These are phyloP conservation scores for Drosophila anomalipes DNA, from an alignment of 2,888 invertebrate genomes.

Conservation along the genomic window DNA sequence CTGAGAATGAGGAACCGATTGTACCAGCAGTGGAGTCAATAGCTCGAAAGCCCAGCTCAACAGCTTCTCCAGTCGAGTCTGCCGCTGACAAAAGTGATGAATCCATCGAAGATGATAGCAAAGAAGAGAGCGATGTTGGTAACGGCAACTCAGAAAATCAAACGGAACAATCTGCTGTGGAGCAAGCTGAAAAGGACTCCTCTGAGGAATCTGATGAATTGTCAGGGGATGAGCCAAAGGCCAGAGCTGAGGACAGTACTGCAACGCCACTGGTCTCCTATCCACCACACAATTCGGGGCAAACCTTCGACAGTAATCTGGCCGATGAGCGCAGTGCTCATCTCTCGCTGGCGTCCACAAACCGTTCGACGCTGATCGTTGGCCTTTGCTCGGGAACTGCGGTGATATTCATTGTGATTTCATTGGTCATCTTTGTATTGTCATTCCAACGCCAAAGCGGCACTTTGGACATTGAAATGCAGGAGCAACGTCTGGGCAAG, in stretches of 20 bases:
- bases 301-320: constrained; percentile 76
- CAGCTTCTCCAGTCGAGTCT: constrained; percentile 16
- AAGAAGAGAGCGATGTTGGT: constrained; percentile 16
- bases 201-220: constrained; percentile 54
- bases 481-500: constrained; percentile 83
- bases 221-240: constrained; percentile 48
- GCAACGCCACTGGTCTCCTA: constrained; percentile 72
- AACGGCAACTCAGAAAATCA: constrained; percentile 9
- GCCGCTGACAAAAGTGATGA: constrained; percentile 5
- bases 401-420: constrained; percentile 76
- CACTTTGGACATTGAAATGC: constrained; percentile 84
- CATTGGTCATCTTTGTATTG: constrained; percentile 77
- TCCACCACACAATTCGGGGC: constrained; percentile 73
- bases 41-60: constrained; percentile 20
- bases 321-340: constrained; percentile 79
- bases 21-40: neutral
- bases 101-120: constrained; percentile 26
- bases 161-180: constrained; percentile 16
- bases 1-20: constrained; percentile 13
- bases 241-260: constrained; percentile 64
- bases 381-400: constrained; percentile 79
- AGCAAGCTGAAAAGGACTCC: constrained; percentile 39
- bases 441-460: constrained; percentile 83
- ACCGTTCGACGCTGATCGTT: constrained; percentile 75
- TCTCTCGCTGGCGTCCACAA: constrained; percentile 60